These are phyloP conservation scores for Galerucella nymphaeae DNA, from an alignment of 2,888 invertebrate genomes.

Conservation along the genomic window DNA sequence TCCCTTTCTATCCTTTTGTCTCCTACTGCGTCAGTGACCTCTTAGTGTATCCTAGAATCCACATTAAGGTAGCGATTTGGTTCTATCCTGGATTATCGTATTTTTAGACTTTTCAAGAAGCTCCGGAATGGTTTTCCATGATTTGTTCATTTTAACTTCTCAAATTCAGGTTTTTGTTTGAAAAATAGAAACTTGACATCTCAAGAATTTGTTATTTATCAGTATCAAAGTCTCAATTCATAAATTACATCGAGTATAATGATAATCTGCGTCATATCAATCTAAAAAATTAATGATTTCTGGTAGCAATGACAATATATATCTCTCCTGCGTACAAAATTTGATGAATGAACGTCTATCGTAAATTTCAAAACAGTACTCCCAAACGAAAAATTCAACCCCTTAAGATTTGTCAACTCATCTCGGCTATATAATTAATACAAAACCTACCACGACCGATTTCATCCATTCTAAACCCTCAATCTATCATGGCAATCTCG, in stretches of 20 bases:
- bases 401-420: conserved; percentile 54
- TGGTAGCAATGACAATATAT: conserved; percentile 33
- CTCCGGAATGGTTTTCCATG: too few relatives aligned
- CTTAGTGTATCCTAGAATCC: too few relatives aligned
- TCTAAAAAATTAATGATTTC: conserved; percentile 35
- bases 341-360: conserved; percentile 41
- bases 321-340: conserved; percentile 28
- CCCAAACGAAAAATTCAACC: conserved; percentile 41
- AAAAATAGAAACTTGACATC: background rate
- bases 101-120: too few relatives aligned
- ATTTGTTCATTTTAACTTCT: too few relatives aligned
- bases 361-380: conserved; percentile 42
- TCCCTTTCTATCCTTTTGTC: too few relatives aligned
- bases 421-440: conserved; percentile 51
- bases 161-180: too few relatives aligned
- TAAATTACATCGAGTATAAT: conserved; percentile 19
- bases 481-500: conserved; percentile 48
- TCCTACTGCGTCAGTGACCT: too few relatives aligned
- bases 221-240: conserved; percentile 9
- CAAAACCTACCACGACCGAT: conserved; percentile 47
- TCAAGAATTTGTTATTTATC: background rate
- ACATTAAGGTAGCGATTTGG: too few relatives aligned
- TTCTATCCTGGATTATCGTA: too few relatives aligned
- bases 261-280: conserved; percentile 20
- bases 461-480: conserved; percentile 52